phyloP scores from a whole-genome alignment of 2,888 invertebrate genomes.

The Agonopterix arenella region DNA sequence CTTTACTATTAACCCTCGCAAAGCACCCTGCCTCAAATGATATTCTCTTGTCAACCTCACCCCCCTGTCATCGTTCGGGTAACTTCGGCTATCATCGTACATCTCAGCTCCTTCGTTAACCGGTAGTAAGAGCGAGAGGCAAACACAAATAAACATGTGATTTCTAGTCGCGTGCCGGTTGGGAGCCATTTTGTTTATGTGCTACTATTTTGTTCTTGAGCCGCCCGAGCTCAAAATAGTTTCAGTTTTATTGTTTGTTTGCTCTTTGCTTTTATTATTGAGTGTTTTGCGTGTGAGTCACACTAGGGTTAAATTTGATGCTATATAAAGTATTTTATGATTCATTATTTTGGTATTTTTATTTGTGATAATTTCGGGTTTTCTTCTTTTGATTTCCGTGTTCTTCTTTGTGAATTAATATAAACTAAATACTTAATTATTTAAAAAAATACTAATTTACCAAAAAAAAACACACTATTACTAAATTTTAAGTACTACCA shows the following conservation, averaged over 20 bases:
- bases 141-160: conserved; percentile 71
- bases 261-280: conserved; percentile 48
- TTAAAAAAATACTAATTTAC: too few species aligned
- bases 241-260: conserved; percentile 55
- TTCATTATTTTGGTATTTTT: too few species aligned
- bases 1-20: conserved; percentile 82
- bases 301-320: conserved; percentile 15
- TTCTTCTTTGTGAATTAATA: too few species aligned
- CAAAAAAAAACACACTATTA: too few species aligned
- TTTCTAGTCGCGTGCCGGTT: conserved; percentile 64
- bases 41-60: conserved; percentile 76
- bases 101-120: conserved; percentile 54
- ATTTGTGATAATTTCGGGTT: too few species aligned
- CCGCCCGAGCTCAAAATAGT: conserved; percentile 52
- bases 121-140: conserved; percentile 62
- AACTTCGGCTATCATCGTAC: conserved; percentile 46
- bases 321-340: too few species aligned
- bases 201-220: conserved; percentile 39
- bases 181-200: conserved; percentile 68
- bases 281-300: conserved; percentile 38
- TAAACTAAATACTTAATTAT: too few species aligned
- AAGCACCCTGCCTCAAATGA: conserved; percentile 80
- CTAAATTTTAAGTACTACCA: too few species aligned
- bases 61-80: conserved; percentile 47
- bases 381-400: too few species aligned